Evolutionary conservation across 2,888 invertebrate genomes (phyloP), one percentile per base, ranked within the genome.

Genomic region (Tachystola acroxantha): DNA sequence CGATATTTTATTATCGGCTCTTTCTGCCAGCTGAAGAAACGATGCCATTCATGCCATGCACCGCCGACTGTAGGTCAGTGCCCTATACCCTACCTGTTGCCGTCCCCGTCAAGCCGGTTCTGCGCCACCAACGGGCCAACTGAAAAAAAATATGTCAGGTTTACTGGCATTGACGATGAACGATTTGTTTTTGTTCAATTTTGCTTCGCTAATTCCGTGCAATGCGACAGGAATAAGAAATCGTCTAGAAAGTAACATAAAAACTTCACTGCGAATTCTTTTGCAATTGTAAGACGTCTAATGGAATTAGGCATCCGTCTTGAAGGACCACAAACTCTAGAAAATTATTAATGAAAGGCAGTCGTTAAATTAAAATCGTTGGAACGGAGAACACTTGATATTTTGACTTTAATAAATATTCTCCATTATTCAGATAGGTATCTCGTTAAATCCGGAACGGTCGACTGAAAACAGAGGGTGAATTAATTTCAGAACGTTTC

Each of bases 11-110:
- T 62, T 64, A 63, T 58, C 48, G 46, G 50, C 37, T 36, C 27
- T 39, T 45, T 42, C 37, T 27, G 10, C 52, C 60, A 68, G 72
- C 66, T 68, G 67, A 64, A 67, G 53, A 26, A 33, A 19, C 50
- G 48, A 51, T 70, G 64, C 64, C 80, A 82, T 82, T 81, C 75
- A 81, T 76, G 57, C 56, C 50, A 63, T 69, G 71, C 70, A 61
- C 51, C 59, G 66, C 50, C 62, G 64, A 57, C 67, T 71, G 68
- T 80, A 72, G 85, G 85, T 85, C 85, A 84, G 70, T 85, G 85
- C 80, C 84, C 84, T 70, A 64, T 12, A 64, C 67, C 69, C 73
- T 80, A 81, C 85, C 85, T 84, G 85, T 84, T 82, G 79, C 56
- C 51, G 61, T 51, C 67, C 71, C 65, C 50, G 76, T 60, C 68